Evolutionary conservation across 2,797 vertebrate species (phyloP), one percentile per base, ranked within the genome.

Genomic region (Crypturellus tataupa): DNA sequence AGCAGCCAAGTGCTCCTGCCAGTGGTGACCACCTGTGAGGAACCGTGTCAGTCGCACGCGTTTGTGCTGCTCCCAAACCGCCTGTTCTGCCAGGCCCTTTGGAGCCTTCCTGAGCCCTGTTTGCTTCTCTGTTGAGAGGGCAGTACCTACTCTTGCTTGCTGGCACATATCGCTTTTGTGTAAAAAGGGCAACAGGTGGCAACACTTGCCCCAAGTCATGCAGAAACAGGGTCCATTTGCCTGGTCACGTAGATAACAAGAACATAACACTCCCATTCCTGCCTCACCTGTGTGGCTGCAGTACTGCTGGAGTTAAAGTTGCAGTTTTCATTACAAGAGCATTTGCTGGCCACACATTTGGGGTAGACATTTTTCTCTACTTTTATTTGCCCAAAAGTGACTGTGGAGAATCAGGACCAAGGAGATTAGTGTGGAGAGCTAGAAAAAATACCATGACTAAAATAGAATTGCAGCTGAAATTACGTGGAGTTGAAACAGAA

Each of bases 151-250:
- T 49, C 35, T 55, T 31, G 39, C 68, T 71, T 80, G 47, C 72
- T 92, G 91, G 76, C 93, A 91, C 65, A 15, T 2, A 3, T 29
- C 24, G 12, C 55, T 94, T 90, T 63, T 70, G 67, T 71, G 78
- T 89, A 75, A 85, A 91, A 95, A 95, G 90, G 84, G 82, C 82
- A 95, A 81, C 69, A 93, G 89, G 89, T 93, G 90, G 78, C 83
- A 72, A 72, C 39, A 37, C 55, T 85, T 8, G 2, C 15, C 64
- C 87, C 91, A 85, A 88, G 90, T 80, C 93, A 53, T 3, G 4
- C 72, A 31, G 37, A 39, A 83, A 65, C 60, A 59, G 39, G 42
- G 58, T 23, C 51, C 18, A 9, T 55, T 81, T 75, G 51, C 82
- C 46, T 31, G 11, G 44, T 39, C 56, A 44, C 29, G 2, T 20